phyloP scores from a whole-genome alignment of 2,113 vertebrate species.

The Pseudonaja textilis region DNA sequence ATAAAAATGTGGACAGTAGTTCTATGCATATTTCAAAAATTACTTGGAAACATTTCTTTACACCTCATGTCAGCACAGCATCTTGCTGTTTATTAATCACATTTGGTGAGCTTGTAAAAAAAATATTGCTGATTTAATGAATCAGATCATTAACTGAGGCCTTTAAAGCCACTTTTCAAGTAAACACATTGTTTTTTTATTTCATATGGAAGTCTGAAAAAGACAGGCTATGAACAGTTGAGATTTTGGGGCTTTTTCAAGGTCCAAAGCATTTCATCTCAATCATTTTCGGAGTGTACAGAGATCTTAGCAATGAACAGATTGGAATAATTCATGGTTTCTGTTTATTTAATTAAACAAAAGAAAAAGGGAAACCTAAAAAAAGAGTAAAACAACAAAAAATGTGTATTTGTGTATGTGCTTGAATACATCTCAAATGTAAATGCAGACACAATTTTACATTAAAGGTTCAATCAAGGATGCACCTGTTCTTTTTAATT shows the following conservation, averaged over 20 bases:
- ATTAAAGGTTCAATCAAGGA: neutral
- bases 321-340: neutral
- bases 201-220: neutral
- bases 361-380: neutral
- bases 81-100: neutral
- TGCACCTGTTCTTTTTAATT: neutral
- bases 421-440: neutral
- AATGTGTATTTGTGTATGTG: neutral
- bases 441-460: neutral
- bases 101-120: neutral
- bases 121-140: neutral
- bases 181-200: neutral
- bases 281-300: neutral
- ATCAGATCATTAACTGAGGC: neutral
- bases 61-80: neutral
- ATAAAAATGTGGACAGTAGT: neutral
- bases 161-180: neutral
- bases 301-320: neutral
- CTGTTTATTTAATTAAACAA: neutral
- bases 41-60: neutral
- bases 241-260: neutral
- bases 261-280: neutral
- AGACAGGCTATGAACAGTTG: neutral
- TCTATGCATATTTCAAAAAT: neutral
- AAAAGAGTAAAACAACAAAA: neutral